Conservation (phyloP, 2,113 vertebrate species). For the Cheirogaleus medius region DNA sequence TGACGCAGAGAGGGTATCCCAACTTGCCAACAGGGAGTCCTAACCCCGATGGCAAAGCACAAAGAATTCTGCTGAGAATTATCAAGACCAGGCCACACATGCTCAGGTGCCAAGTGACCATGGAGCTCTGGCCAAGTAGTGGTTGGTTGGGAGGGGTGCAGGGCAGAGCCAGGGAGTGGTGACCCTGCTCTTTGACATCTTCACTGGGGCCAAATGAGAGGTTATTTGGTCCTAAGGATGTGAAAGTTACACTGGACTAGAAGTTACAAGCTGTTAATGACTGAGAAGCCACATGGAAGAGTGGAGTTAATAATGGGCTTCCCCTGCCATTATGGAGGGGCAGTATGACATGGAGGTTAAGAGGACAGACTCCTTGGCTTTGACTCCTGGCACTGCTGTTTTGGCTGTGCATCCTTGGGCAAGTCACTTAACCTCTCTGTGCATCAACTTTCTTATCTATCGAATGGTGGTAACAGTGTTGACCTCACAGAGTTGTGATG, state of each 20-base stretch:
- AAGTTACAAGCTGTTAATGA: neutral
- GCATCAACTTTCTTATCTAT: neutral
- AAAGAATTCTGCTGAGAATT: neutral
- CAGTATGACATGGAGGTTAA: accelerated
- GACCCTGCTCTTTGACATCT: neutral
- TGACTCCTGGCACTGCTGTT: neutral
- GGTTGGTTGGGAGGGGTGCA: neutral
- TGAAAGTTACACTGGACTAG: neutral
- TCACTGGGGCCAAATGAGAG: neutral
- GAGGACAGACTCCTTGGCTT: neutral
- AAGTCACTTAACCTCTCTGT: neutral
- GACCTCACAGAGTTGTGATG: neutral
- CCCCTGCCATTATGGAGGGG: neutral
- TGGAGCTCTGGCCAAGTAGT: neutral
- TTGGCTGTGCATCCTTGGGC: neutral
- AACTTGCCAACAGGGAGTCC: neutral
- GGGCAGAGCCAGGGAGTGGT: neutral
- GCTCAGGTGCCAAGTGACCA: neutral
- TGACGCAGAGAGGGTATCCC: neutral
- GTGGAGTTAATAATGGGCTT: neutral
- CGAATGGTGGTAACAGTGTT: neutral
- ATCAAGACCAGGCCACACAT: too few relatives aligned
- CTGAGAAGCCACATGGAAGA: neutral
- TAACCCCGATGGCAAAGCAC: neutral
- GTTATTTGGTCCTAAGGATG: neutral